phyloP scores from a whole-genome alignment of 1,140 invertebrate species.

The Neoseiulus cucumeris region DNA sequence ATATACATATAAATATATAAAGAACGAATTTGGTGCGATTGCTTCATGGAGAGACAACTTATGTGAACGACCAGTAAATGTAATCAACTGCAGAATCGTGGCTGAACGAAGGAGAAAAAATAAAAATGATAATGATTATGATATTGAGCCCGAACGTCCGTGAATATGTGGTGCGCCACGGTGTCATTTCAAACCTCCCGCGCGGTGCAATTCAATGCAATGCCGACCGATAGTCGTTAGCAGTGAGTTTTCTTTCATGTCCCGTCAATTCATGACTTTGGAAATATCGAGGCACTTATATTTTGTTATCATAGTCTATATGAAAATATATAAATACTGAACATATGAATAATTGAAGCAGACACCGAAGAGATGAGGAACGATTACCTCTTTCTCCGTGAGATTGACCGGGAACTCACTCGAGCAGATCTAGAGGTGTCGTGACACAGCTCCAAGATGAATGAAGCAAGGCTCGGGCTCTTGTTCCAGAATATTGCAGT shows the following conservation, averaged over 20 bases:
- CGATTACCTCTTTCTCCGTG: background rate
- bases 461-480: background rate
- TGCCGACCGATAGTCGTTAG: background rate
- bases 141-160: background rate
- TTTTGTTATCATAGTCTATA: slow-evolving; percentile 11
- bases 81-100: background rate
- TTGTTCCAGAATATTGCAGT: too few relatives aligned
- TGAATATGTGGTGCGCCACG: background rate
- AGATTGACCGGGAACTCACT: background rate
- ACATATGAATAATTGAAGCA: background rate
- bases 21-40: background rate
- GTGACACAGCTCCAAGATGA: background rate
- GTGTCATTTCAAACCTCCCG: background rate
- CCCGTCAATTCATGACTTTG: background rate
- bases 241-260: background rate
- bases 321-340: slow-evolving; percentile 2
- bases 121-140: background rate
- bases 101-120: background rate
- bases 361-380: background rate
- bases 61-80: background rate
- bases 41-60: background rate
- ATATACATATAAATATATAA: slow-evolving; percentile 6
- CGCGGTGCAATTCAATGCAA: background rate
- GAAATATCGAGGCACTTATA: background rate
- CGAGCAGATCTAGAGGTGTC: background rate